Base-by-base conservation (phyloP, 2,113 vertebrate species). In the Nansenia antarctica region DNA sequence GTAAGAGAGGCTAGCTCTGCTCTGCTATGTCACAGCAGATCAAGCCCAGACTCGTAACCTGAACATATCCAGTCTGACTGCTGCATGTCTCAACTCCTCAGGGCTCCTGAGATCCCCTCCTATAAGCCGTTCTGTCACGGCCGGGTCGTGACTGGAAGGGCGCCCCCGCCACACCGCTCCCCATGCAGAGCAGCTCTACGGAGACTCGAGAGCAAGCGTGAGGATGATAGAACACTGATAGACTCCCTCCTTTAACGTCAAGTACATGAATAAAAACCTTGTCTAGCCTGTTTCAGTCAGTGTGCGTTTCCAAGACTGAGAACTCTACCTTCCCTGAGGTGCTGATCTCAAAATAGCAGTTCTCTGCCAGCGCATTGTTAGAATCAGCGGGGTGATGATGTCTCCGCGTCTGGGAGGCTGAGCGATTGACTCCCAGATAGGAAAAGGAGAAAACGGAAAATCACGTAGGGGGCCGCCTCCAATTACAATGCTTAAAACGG, bases 121-220 rank as follows among this genome's bases (percentile, higher is more conserved):
- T 62, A 61, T 78, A 82, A 78, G 65, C 76, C 61, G 67, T 71
- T 65, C 72, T 70, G 77, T 67, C 79, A 73, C 34, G 63, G 73
- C 68, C 61, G 59, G n/a, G 65, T 78, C 52, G 11, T 76, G 75
- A 86, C 20, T 61, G 62, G 45, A n/a, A 74, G 69, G n/a, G 34
- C 72, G n/a, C n/a, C 49, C 49, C 31, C 57, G 64, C 57, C 76
- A 70, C 62, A 74, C 63, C 1, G 2, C 32, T 31, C 22, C 31
- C 60, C 49, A 45, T 77, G 80, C 75, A 59, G 54, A 84, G 85
- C 49, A 2, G 29, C 76, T 45, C 24, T 45, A 29, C 82, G 67
- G 72, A 82, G 72, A 77, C 72, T 24, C 72, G 67, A 63, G 37
- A 39, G 32, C 7, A 42, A 77, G 67, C 11, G 24, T 67, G 57